Percentiles rank a stretch among this genome's conserved stretches.
Conservation (phyloP, 2,113 vertebrate species). For the Strix uralensis region DNA sequence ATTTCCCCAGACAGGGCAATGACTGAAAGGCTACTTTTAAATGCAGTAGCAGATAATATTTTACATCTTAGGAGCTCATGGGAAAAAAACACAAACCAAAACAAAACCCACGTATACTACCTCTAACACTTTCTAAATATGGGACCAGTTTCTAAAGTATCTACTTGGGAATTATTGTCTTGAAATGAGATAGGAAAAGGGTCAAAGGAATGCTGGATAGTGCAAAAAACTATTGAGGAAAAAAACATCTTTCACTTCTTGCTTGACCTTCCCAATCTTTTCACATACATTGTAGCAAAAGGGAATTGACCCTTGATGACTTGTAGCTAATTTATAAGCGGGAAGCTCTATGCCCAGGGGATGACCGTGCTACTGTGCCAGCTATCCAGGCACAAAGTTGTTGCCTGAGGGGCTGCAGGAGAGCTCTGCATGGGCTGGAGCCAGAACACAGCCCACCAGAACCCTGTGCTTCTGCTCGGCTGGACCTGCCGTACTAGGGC, state of each 20-base stretch:
- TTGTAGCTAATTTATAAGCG: neutral
- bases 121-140: neutral
- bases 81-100: neutral
- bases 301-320: neutral
- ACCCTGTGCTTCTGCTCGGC: neutral
- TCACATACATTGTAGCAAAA: neutral
- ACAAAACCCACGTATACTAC: neutral
- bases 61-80: neutral
- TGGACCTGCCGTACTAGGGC: neutral
- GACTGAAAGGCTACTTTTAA: neutral
- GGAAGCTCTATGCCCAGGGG: neutral
- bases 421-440: neutral
- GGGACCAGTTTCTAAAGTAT: neutral
- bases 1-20: slow-evolving; percentile 16
- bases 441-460: neutral
- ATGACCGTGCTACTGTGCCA: neutral
- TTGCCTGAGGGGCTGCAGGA: neutral
- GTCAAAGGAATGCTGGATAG: neutral
- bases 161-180: neutral
- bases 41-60: neutral
- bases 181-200: neutral
- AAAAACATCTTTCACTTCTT: neutral
- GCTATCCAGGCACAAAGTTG: neutral
- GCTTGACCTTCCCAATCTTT: neutral
- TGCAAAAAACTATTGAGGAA: neutral